Evolutionary conservation across 1,140 invertebrate genomes (phyloP), one percentile per base, ranked within the genome.

Genomic region (Neocloeon triangulifer): DNA sequence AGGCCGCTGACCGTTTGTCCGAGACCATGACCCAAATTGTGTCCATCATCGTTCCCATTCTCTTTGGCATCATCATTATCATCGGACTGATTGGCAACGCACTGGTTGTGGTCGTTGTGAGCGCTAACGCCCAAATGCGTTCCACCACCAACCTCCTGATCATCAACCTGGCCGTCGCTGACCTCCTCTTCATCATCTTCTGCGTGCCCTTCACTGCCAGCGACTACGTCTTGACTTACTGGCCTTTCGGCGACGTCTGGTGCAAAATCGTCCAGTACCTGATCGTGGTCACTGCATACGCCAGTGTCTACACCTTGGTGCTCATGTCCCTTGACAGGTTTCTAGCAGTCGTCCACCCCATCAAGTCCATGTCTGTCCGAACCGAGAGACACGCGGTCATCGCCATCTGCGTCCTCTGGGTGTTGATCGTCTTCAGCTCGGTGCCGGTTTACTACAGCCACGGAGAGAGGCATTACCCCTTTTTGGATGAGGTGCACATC

Each of bases 321-420:
- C 62, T 95, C 25, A 94, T 96, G 86, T 89, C 85, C 12, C 52
- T 92, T 15, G 89, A 95, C 51, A 67, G 89, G 38, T 95, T 86
- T 52, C 60, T 96, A 44, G 89, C 89, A 14, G 86, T 96, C 7
- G 86, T 92, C 0, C 81, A 91, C 54, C 85, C 89, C 0, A 81
- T 95, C 33, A 63, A 73, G 1, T 88, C 81, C 29, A 91, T 88
- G 68, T 74, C 77, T 0, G 67, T 69, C 17, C 65, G 89, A 32
- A 95, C 78, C 2, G 77, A 89, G 48, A 64, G 61, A 26, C 89
- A 94, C 51, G 82, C 86, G 1, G 61, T 64, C 30, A 45, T 69
- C 23, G 80, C 81, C 16, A 84, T 88, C 37, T 59, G 61, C 14
- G 56, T 77, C 37, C 67, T 70, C 13, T 94, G 86, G 88, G 56